A percentile compares a stretch with the other conserved stretches of the same genome.
Evolutionary conservation across 1,140 invertebrate species (phyloP).

Genomic region (Halictus rubicundus): DNA sequence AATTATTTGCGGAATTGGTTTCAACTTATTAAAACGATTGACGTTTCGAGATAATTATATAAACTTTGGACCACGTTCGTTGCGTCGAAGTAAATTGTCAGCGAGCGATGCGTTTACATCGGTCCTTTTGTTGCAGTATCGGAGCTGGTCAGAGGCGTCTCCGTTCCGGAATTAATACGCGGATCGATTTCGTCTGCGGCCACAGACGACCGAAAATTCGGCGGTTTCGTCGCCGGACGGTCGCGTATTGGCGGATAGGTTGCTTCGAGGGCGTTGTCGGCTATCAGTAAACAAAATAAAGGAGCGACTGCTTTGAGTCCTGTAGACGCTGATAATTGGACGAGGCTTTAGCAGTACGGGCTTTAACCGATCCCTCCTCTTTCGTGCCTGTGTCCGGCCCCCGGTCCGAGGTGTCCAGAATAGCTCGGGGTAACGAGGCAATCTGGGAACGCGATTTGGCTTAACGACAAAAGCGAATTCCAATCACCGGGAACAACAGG

Average conservation of each 20-base stretch:
- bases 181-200: not conserved
- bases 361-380: slow-evolving; percentile 48
- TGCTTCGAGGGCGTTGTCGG: slow-evolving; percentile 30
- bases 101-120: too few relatives aligned
- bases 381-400: slow-evolving; percentile 16
- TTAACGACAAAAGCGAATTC: slow-evolving; percentile 67
- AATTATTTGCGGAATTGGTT: too few relatives aligned
- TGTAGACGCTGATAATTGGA: slow-evolving; percentile 66
- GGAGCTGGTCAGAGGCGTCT: too few relatives aligned
- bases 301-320: slow-evolving; percentile 54
- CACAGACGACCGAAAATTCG: slow-evolving; percentile 31
- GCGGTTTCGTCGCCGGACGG: slow-evolving; percentile 18
- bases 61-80: too few relatives aligned
- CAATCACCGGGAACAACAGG: slow-evolving; percentile 63
- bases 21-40: too few relatives aligned
- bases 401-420: slow-evolving; percentile 58
- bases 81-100: too few relatives aligned
- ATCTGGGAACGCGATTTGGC: slow-evolving; percentile 66
- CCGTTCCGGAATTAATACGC: slow-evolving; percentile 26
- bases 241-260: slow-evolving; percentile 15
- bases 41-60: too few relatives aligned
- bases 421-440: slow-evolving; percentile 63
- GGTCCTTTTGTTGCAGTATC: too few relatives aligned
- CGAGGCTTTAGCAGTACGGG: slow-evolving; percentile 55
- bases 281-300: slow-evolving; percentile 58